A percentile compares a stretch with the other conserved stretches of the same genome.
These are phyloP conservation scores for Penaeus japonicus DNA, from an alignment of 1,140 invertebrate genomes.

Conservation along the genomic window DNA sequence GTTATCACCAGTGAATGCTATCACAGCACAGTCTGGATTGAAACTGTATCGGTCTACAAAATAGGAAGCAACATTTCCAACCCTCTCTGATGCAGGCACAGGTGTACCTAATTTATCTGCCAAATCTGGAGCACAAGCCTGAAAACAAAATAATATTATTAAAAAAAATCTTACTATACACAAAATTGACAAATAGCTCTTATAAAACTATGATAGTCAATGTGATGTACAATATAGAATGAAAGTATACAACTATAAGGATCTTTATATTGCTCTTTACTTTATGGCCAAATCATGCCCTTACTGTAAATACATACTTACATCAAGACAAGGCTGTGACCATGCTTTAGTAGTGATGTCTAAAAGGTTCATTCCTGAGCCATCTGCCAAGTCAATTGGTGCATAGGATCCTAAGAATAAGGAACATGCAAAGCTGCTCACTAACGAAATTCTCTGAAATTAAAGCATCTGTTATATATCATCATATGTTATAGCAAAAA, in stretches of 20 bases:
- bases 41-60: conserved; percentile 88
- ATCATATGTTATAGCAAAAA: not conserved
- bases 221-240: not conserved
- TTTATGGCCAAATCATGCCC: not conserved
- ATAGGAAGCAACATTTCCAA: conserved; percentile 80
- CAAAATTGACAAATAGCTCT: not conserved
- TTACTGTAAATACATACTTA: conserved; percentile 59
- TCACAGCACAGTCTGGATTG: conserved; percentile 77
- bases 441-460: conserved; percentile 84
- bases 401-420: conserved; percentile 90
- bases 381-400: conserved; percentile 90
- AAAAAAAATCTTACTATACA: not conserved
- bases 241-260: not conserved
- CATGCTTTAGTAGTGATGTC: conserved; percentile 84
- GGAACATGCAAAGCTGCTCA: conserved; percentile 91
- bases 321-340: conserved; percentile 78
- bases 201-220: not conserved
- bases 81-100: conserved; percentile 73
- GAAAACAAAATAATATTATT: conserved; percentile 51
- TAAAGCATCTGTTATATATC: conserved; percentile 50
- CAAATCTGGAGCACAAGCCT: conserved; percentile 77
- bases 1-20: conserved; percentile 95
- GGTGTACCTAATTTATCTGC: conserved; percentile 73
- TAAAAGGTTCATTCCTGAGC: conserved; percentile 95
- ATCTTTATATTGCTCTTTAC: not conserved